Percentiles rank a stretch among this genome's conserved stretches.
These are phyloP conservation scores for Orycteropus afer DNA, from an alignment of 2,113 vertebrate species.

Conservation along the genomic window DNA sequence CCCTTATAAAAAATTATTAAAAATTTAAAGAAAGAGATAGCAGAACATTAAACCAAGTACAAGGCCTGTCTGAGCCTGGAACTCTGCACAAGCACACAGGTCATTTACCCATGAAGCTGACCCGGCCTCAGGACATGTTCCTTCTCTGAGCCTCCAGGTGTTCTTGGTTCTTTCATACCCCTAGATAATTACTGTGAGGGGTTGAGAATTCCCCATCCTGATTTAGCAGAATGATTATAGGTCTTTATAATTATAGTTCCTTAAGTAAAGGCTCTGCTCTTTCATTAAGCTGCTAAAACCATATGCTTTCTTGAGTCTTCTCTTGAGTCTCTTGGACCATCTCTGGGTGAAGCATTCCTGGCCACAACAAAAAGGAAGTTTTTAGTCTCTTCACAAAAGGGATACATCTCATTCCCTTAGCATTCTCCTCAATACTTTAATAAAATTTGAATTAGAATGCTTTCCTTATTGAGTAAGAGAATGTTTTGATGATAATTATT, in stretches of 20 bases:
- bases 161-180: conserved; percentile 60
- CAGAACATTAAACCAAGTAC: conserved; percentile 15
- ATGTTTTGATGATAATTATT: conserved; percentile 57
- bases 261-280: conserved; percentile 68
- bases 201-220: conserved; percentile 71
- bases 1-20: not conserved
- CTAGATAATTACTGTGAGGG: conserved; percentile 69
- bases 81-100: not conserved
- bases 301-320: conserved; percentile 61
- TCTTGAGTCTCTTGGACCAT: conserved; percentile 56
- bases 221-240: conserved; percentile 75
- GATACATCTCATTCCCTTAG: conserved; percentile 18
- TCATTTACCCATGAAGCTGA: not conserved
- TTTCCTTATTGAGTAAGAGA: conserved; percentile 49
- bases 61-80: not conserved
- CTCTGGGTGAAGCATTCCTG: conserved; percentile 47
- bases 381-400: conserved; percentile 47
- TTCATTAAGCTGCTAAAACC: conserved; percentile 76
- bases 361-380: conserved; percentile 36
- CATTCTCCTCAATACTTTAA: conserved; percentile 29
- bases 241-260: conserved; percentile 74
- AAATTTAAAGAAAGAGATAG: conserved; percentile 1
- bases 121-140: conserved; percentile 34
- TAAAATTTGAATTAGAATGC: conserved; percentile 64
- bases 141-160: conserved; percentile 62